Conservation (phyloP, 2,113 vertebrate genomes). For the Takifugu bimaculatus region DNA sequence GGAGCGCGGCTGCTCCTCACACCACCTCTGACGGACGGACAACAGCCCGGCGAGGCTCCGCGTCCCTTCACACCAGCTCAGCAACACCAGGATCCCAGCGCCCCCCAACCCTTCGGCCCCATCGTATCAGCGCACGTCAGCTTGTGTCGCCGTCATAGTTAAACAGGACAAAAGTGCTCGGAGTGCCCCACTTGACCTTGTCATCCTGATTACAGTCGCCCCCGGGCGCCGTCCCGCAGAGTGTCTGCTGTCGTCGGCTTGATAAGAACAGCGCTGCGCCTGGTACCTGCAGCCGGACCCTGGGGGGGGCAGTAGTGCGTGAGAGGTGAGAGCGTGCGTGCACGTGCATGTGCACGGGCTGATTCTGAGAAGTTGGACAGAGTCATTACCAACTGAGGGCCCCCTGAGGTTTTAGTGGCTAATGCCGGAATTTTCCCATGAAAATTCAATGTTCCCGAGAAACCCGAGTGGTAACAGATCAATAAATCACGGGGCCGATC, state of each 20-base stretch:
- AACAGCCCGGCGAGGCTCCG: no score
- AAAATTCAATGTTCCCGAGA: no score
- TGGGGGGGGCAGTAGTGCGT: conserved; percentile 1
- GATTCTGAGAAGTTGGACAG: no score
- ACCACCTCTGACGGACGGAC: conserved; percentile 5
- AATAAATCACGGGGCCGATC: no score
- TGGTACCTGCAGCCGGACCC: conserved; percentile 29
- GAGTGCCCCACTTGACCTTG: conserved; percentile 57
- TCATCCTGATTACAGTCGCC: conserved; percentile 48
- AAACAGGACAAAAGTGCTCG: conserved; percentile 24
- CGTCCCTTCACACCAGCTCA: conserved; percentile 11
- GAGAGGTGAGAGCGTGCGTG: neutral
- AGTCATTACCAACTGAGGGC: no score
- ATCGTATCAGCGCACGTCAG: conserved; percentile 54
- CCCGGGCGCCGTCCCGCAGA: conserved; percentile 34
- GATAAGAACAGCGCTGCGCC: conserved; percentile 22
- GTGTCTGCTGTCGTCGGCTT: conserved; percentile 38
- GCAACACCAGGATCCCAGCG: neutral
- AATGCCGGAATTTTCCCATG: no score
- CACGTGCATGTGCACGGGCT: no score
- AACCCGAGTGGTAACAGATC: no score
- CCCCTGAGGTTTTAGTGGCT: no score
- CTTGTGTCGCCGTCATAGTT: conserved; percentile 25
- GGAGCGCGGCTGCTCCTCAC: conserved; percentile 3
- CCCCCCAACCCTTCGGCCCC: conserved; percentile 5